Percentiles rank a stretch among this genome's conserved stretches.
These are phyloP conservation scores for Aspidiotus destructor DNA, from an alignment of 2,888 invertebrate genomes.

Conservation along the genomic window DNA sequence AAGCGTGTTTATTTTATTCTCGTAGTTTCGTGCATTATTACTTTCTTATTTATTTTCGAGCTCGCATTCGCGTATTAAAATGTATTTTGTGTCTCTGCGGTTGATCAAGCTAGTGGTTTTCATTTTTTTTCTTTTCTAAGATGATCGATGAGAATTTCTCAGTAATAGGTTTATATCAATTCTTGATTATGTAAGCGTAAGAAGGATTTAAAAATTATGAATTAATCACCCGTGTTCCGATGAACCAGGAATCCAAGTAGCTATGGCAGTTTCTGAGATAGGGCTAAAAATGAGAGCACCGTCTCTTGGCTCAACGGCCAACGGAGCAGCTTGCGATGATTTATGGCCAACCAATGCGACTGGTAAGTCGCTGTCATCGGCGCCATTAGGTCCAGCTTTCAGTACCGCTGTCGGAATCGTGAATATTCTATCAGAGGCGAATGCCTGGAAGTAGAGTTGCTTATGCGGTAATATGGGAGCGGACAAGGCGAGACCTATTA, in stretches of 20 bases:
- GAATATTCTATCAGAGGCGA: slow-evolving; percentile 66
- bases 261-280: slow-evolving; percentile 67
- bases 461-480: slow-evolving; percentile 46
- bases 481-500: slow-evolving; percentile 61
- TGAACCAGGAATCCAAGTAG: slow-evolving; percentile 65
- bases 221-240: slow-evolving; percentile 56
- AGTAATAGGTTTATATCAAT: background rate
- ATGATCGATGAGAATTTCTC: background rate
- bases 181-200: background rate
- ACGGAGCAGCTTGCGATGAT: slow-evolving; percentile 70
- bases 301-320: slow-evolving; percentile 60
- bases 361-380: slow-evolving; percentile 59
- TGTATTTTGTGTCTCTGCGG: no score
- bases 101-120: no score
- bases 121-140: no score
- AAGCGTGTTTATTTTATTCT: no score
- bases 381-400: slow-evolving; percentile 57
- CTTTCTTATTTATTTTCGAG: no score
- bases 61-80: no score
- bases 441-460: slow-evolving; percentile 58
- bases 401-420: slow-evolving; percentile 65
- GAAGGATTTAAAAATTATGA: background rate
- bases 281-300: slow-evolving; percentile 70
- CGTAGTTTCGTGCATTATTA: no score
- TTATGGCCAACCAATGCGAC: slow-evolving; percentile 70